These are phyloP conservation scores for Gephyroberyx darwinii DNA, from an alignment of 2,797 vertebrate species.

Conservation along the genomic window DNA sequence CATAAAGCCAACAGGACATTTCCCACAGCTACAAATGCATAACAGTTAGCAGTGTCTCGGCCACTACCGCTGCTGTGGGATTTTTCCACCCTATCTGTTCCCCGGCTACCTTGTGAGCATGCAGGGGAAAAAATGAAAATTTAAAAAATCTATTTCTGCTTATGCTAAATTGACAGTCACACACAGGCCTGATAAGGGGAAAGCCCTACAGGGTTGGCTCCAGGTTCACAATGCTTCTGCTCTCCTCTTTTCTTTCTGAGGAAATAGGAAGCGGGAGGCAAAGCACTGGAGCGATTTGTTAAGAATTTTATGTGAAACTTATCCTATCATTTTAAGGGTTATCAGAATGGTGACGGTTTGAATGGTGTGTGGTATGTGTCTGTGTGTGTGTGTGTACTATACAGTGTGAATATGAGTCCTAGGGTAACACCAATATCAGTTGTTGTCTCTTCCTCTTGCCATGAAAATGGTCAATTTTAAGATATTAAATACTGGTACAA, in stretches of 20 bases:
- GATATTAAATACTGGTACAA: too few species aligned
- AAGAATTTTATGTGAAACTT: not conserved
- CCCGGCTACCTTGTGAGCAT: slow-evolving; percentile 50
- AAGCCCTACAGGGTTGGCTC: slow-evolving; percentile 19
- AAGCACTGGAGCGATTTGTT: not conserved
- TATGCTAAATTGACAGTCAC: slow-evolving; percentile 61
- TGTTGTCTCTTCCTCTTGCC: too few species aligned
- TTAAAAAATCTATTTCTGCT: slow-evolving; percentile 60
- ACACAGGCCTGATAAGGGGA: slow-evolving; percentile 51
- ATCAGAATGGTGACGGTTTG: not conserved
- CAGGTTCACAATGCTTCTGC: slow-evolving; percentile 15
- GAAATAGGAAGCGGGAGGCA: slow-evolving; percentile 2
- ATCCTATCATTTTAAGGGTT: slow-evolving; percentile 2
- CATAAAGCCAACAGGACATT: slow-evolving; percentile 48
- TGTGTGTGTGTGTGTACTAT: not conserved
- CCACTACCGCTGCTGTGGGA: slow-evolving; percentile 42
- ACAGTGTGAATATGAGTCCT: too few species aligned
- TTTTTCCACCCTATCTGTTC: slow-evolving; percentile 31
- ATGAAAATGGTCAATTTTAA: too few species aligned
- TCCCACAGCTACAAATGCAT: slow-evolving; percentile 52
- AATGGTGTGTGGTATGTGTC: not conserved
- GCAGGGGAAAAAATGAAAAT: slow-evolving; percentile 40
- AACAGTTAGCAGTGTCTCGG: slow-evolving; percentile 54
- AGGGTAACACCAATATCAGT: too few species aligned
- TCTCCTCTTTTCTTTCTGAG: not conserved